Evolutionary conservation across 2,113 vertebrate genomes (phyloP).

Genomic region (Saguinus imperator): DNA sequence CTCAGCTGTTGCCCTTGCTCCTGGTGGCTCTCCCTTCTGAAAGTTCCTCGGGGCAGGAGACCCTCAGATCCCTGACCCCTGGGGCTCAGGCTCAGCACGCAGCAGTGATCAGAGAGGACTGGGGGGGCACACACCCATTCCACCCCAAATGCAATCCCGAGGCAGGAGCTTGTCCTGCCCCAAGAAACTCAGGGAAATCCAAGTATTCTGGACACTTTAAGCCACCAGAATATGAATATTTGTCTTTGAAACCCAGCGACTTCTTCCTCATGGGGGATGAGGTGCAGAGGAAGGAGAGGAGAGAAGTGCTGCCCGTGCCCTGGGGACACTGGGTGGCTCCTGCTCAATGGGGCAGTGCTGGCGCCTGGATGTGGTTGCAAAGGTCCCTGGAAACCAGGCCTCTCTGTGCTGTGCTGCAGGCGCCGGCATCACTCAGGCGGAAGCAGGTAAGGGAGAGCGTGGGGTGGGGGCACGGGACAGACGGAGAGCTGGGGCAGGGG

Average conservation of each 20-base stretch:
- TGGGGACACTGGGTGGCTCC: fast-evolving
- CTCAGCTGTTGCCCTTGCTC: neutral
- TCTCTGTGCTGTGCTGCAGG: neutral
- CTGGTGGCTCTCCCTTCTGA: neutral
- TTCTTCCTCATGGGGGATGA: fast-evolving
- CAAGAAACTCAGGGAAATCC: too few species aligned
- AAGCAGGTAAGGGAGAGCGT: neutral
- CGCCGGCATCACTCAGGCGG: neutral
- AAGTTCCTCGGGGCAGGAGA: neutral
- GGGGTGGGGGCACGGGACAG: neutral
- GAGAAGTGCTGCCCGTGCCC: neutral
- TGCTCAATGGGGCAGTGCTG: neutral
- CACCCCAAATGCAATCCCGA: fast-evolving
- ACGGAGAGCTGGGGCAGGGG: too few species aligned
- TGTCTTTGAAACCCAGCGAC: too few species aligned
- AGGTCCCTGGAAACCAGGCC: neutral
- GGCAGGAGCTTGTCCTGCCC: neutral
- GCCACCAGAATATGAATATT: fast-evolving
- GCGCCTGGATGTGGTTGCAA: neutral
- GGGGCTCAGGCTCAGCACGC: neutral
- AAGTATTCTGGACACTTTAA: neutral
- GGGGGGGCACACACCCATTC: neutral
- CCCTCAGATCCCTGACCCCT: neutral
- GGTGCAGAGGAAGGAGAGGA: neutral
- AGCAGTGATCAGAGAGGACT: neutral